Evolutionary conservation across 2,888 invertebrate species (phyloP).

Genomic region (Chrysotoxum bicinctum): DNA sequence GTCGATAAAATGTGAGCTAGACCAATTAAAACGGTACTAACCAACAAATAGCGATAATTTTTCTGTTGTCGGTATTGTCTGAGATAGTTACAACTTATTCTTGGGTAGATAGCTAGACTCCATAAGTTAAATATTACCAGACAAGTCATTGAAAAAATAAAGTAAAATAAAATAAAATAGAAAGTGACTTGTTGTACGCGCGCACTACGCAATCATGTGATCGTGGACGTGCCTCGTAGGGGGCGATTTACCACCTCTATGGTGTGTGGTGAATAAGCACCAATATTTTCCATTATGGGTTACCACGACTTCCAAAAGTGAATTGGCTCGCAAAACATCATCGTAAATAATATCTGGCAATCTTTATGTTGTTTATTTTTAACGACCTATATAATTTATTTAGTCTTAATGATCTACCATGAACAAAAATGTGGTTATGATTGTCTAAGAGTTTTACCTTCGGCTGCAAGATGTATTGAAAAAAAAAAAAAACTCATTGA

Average conservation of each 20-base stretch:
- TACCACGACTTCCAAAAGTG: conserved; percentile 21
- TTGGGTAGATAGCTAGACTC: background rate
- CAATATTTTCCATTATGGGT: conserved; percentile 37
- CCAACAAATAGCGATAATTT: background rate
- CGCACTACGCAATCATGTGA: conserved; percentile 50
- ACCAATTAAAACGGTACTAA: conserved; percentile 33
- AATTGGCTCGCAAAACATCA: conserved; percentile 33
- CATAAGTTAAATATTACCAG: background rate
- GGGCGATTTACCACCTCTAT: conserved; percentile 51
- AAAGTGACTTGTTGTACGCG: conserved; percentile 44
- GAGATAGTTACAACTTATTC: conserved; percentile 35
- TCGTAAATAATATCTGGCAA: conserved; percentile 38
- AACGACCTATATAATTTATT: conserved; percentile 33
- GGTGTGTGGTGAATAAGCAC: conserved; percentile 36
- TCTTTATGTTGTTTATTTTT: conserved; percentile 25
- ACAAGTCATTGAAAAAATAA: conserved; percentile 7
- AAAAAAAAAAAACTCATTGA: too few species aligned
- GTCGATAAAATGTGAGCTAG: conserved; percentile 10
- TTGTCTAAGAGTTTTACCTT: background rate
- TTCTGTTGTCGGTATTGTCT: background rate
- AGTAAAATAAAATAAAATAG: conserved; percentile 45
- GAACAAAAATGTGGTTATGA: background rate
- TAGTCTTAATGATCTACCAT: background rate
- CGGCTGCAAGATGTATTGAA: background rate
- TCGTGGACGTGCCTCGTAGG: conserved; percentile 49